Conservation (phyloP, 2,113 vertebrate species). For the Xenopus borealis region DNA sequence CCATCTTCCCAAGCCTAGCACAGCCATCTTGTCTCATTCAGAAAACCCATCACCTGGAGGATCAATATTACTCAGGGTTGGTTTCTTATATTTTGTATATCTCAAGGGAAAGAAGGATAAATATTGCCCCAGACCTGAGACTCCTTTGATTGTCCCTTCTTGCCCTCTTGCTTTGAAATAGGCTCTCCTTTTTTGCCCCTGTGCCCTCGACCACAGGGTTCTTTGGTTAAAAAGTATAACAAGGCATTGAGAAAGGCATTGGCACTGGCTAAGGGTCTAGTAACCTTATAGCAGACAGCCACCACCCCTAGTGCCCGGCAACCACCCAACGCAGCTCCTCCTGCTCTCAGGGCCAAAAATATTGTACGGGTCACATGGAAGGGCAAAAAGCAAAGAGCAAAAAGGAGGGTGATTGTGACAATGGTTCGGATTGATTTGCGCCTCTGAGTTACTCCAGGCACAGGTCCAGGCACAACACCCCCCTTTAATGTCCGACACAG, state of each 20-base stretch:
- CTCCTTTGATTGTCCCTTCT: conserved; percentile 58
- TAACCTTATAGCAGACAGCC: conserved; percentile 78
- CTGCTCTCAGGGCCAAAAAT: conserved; percentile 67
- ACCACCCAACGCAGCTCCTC: conserved; percentile 52
- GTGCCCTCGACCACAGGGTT: conserved; percentile 54
- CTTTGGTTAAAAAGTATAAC: conserved; percentile 77
- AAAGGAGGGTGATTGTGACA: conserved; percentile 72
- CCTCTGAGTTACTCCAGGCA: conserved; percentile 60
- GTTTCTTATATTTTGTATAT: no score
- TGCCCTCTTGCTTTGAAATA: conserved; percentile 61
- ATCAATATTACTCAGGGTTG: no score
- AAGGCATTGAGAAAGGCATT: conserved; percentile 77
- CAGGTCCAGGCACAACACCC: conserved; percentile 48
- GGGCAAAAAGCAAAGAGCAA: conserved; percentile 74
- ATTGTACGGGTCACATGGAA: conserved; percentile 75
- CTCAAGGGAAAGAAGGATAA: conserved; percentile 18
- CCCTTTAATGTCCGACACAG: conserved; percentile 67
- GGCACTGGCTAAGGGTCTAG: conserved; percentile 72
- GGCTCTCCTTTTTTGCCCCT: conserved; percentile 54
- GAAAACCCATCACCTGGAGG: no score
- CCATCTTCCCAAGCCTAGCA: no score
- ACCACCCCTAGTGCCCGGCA: conserved; percentile 67
- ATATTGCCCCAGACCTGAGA: conserved; percentile 46
- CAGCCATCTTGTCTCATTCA: no score
- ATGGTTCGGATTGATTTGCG: conserved; percentile 76